phyloP scores from a whole-genome alignment of 2,113 vertebrate species.

The Onychorhynchus coronatus region DNA sequence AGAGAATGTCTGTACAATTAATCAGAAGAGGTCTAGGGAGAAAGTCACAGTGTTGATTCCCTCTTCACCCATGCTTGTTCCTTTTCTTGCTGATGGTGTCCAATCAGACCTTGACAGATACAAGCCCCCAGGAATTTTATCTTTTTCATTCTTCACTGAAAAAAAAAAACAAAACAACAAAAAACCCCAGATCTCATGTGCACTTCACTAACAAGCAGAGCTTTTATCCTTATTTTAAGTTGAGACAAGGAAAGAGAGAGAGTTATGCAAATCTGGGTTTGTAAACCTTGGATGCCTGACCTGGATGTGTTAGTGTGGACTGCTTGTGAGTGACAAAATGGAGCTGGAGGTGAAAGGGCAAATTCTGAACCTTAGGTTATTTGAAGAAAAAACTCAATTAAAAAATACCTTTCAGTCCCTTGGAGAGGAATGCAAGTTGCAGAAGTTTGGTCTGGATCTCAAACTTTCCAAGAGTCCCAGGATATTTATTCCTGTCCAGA shows the following conservation, averaged over 20 bases:
- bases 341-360: not conserved
- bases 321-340: fast-evolving
- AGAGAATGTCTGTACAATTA: not conserved
- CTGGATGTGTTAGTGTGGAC: not conserved
- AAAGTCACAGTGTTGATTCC: not conserved
- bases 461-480: slow-evolving; percentile 14
- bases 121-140: not conserved
- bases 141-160: not conserved
- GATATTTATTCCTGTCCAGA: slow-evolving; percentile 33
- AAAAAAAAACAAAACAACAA: no score
- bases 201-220: not conserved
- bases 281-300: not conserved
- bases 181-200: not conserved
- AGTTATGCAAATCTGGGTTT: not conserved
- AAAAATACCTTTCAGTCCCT: slow-evolving; percentile 36
- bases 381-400: not conserved
- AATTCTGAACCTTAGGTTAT: not conserved
- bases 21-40: not conserved
- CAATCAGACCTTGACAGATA: not conserved
- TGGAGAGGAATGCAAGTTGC: not conserved
- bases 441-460: slow-evolving; percentile 32
- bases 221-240: not conserved
- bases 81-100: not conserved
- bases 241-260: not conserved
- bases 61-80: not conserved